These are phyloP conservation scores for Athene noctua DNA, from an alignment of 2,113 vertebrate genomes.

Conservation along the genomic window DNA sequence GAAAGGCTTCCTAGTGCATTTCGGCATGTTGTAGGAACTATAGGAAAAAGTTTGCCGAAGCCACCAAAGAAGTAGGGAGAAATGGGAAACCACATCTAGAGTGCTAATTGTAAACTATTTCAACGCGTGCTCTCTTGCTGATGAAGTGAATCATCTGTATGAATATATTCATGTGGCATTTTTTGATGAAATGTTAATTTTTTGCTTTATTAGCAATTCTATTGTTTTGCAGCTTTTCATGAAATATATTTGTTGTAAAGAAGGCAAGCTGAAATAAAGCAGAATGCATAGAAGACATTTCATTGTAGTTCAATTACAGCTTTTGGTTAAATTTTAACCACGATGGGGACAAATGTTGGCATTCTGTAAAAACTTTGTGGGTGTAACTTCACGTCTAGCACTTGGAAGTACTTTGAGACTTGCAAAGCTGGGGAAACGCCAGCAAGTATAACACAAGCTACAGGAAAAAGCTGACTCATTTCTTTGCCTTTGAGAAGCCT, in stretches of 20 bases:
- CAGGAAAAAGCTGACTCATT: constrained; percentile 42
- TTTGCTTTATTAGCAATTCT: constrained; percentile 54
- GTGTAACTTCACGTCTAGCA: constrained; percentile 53
- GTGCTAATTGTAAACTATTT: constrained; percentile 51
- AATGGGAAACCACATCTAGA: constrained; percentile 54
- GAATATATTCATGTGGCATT: constrained; percentile 53
- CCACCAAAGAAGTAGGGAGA: constrained; percentile 34
- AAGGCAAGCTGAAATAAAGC: constrained; percentile 63
- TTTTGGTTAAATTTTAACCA: constrained; percentile 65
- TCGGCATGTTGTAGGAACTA: not conserved
- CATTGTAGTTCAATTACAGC: constrained; percentile 60
- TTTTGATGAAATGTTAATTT: constrained; percentile 64
- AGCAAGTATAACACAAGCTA: constrained; percentile 29
- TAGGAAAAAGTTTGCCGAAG: constrained; percentile 30
- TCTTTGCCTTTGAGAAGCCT: constrained; percentile 40
- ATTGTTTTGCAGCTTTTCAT: constrained; percentile 56
- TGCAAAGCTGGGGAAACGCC: constrained; percentile 26
- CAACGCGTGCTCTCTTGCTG: constrained; percentile 45
- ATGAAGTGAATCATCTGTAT: constrained; percentile 55
- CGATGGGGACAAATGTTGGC: constrained; percentile 59
- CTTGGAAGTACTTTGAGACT: constrained; percentile 50
- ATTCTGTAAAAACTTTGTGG: constrained; percentile 47
- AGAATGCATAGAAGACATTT: constrained; percentile 58
- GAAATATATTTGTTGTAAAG: constrained; percentile 50
- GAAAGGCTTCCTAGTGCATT: constrained; percentile 37